Evolutionary conservation across 2,888 invertebrate genomes (phyloP).

Genomic region (Coenonympha arcania): DNA sequence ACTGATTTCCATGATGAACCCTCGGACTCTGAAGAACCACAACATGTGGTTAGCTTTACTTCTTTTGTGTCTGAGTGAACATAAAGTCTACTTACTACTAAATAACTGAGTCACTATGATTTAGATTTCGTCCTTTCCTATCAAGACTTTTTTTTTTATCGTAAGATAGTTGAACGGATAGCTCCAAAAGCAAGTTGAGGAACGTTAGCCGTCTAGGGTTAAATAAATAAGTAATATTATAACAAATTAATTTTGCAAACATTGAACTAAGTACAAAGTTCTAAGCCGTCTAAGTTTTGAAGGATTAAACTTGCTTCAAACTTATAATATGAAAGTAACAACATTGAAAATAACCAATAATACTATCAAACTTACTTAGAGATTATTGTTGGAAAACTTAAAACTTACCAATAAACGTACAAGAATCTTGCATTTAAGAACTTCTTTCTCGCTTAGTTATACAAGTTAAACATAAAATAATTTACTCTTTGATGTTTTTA

Average conservation of each 20-base stretch:
- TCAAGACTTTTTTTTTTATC: too few relatives aligned
- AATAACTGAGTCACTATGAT: too few relatives aligned
- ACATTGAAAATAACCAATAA: not conserved
- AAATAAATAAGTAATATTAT: not conserved
- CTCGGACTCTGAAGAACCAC: too few relatives aligned
- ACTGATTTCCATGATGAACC: too few relatives aligned
- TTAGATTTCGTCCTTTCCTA: too few relatives aligned
- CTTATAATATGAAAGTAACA: not conserved
- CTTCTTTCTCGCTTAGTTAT: not conserved
- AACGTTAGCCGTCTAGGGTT: not conserved
- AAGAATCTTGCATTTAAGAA: not conserved
- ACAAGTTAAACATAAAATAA: not conserved
- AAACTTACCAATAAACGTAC: not conserved
- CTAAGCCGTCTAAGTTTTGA: not conserved
- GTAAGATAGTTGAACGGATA: too few relatives aligned
- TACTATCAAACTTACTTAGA: slow-evolving; percentile 1
- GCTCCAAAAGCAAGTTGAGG: not conserved
- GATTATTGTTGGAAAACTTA: not conserved
- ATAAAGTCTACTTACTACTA: too few relatives aligned
- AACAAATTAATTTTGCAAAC: not conserved
- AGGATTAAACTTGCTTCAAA: not conserved
- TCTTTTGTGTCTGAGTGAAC: too few relatives aligned
- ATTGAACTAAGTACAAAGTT: not conserved
- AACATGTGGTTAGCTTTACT: too few relatives aligned
- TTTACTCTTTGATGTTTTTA: too few relatives aligned